Percentiles rank a stretch among this genome's conserved stretches.
phyloP scores from a whole-genome alignment of 2,888 invertebrate genomes.

The Brachyopa scutellaris region DNA sequence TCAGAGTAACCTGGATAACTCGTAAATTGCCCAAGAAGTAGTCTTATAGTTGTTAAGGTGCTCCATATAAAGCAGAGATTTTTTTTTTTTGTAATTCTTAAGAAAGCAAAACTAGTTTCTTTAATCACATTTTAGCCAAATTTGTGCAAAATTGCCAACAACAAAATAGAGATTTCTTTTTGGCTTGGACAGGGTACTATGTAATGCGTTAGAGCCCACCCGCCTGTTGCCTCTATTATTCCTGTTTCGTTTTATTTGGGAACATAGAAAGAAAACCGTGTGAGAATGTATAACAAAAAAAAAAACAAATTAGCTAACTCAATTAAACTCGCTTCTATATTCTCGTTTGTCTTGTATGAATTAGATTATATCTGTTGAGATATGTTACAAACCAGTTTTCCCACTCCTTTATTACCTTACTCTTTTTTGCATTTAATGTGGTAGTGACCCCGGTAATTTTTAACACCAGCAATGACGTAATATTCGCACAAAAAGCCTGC shows the following conservation, averaged over 20 bases:
- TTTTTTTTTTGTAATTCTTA: no score
- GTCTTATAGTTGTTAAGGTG: no score
- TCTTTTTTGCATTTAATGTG: slow-evolving; percentile 61
- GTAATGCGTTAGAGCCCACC: neutral
- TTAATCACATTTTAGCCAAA: no score
- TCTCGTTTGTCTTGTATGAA: slow-evolving; percentile 31
- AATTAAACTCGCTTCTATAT: slow-evolving; percentile 47
- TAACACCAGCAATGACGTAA: slow-evolving; percentile 53
- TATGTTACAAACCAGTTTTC: slow-evolving; percentile 55
- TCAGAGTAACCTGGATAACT: no score
- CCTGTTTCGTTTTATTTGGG: slow-evolving; percentile 12
- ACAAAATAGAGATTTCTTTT: neutral
- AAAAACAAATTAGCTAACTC: slow-evolving; percentile 21
- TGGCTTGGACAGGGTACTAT: neutral
- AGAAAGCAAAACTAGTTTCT: no score
- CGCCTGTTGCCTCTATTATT: neutral
- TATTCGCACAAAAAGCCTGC: slow-evolving; percentile 8
- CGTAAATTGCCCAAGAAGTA: no score
- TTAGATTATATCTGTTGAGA: slow-evolving; percentile 10
- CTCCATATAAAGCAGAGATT: no score
- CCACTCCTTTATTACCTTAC: slow-evolving; percentile 41
- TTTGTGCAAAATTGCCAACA: no score
- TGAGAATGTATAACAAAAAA: slow-evolving; percentile 38
- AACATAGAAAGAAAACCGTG: slow-evolving; percentile 20
- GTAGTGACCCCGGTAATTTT: slow-evolving; percentile 53